These are phyloP conservation scores for Ormyrus labotus DNA, from an alignment of 2,888 invertebrate species.

Conservation along the genomic window DNA sequence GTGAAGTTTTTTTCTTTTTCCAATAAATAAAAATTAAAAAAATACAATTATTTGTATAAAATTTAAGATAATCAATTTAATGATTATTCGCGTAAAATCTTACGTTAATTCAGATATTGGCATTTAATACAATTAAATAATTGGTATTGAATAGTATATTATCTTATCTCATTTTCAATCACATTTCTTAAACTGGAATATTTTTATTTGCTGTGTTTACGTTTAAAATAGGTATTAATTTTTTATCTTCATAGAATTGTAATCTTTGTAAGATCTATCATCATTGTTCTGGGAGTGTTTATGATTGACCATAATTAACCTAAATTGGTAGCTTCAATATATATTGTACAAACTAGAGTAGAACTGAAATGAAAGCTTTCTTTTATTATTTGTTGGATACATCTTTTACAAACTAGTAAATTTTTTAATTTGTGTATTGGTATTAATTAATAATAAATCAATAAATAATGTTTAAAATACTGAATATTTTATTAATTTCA, in stretches of 20 bases:
- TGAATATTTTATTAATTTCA: too few species aligned
- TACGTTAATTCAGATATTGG: too few species aligned
- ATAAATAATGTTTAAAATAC: too few species aligned
- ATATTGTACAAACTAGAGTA: constrained; percentile 3
- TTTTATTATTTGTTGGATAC: constrained; percentile 32
- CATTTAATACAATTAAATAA: too few species aligned
- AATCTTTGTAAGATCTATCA: constrained; percentile 55
- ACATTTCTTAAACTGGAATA: constrained; percentile 1
- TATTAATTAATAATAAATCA: too few species aligned
- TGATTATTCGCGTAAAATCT: too few species aligned
- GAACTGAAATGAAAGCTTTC: constrained; percentile 30
- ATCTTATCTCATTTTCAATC: constrained; percentile 2
- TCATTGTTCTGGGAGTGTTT: constrained; percentile 48
- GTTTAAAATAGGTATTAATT: constrained; percentile 7
- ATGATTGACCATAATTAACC: constrained; percentile 58
- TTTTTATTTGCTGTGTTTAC: neutral
- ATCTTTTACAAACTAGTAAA: too few species aligned
- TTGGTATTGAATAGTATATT: constrained; percentile 3
- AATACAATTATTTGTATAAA: too few species aligned
- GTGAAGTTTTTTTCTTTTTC: neutral
- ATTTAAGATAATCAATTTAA: too few species aligned
- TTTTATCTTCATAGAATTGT: constrained; percentile 40
- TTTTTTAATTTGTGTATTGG: too few species aligned
- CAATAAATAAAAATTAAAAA: too few species aligned
- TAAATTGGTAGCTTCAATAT: constrained; percentile 52